A percentile compares a stretch with the other conserved stretches of the same genome.
These are phyloP conservation scores for Microtus agrestis DNA, from an alignment of 2,797 vertebrate genomes.

Conservation along the genomic window DNA sequence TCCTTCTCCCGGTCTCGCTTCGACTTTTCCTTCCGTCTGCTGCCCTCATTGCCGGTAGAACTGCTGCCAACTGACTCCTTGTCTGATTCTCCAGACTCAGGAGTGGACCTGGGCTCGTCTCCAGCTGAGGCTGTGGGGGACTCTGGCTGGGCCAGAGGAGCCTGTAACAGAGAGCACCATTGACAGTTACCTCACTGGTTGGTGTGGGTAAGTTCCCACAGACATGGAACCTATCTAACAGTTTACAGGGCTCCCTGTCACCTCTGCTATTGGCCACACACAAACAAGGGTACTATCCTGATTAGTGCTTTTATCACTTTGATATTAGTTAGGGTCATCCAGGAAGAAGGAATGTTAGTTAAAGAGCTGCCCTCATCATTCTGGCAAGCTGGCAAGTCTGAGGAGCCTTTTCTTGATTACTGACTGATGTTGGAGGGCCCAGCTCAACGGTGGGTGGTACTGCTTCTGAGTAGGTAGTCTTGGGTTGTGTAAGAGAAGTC, in stretches of 20 bases:
- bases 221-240: conserved; percentile 44
- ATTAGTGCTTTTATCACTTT: background rate
- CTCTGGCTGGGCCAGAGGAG: conserved; percentile 96
- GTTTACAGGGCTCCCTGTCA: conserved; percentile 85
- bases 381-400: background rate
- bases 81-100: conserved; percentile 96
- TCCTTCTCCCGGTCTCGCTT: conserved; percentile 92
- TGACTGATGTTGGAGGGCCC: background rate
- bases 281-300: conserved; percentile 81
- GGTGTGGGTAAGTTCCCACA: conserved; percentile 79
- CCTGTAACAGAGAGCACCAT: conserved; percentile 82
- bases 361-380: background rate
- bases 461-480: background rate
- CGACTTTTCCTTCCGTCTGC: conserved; percentile 88
- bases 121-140: conserved; percentile 96
- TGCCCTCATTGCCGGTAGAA: conserved; percentile 92
- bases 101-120: conserved; percentile 94
- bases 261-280: conserved; percentile 77
- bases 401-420: background rate
- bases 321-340: background rate
- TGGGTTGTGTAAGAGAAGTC: background rate
- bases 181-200: conserved; percentile 80
- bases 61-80: conserved; percentile 98
- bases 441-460: background rate
- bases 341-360: background rate